Base-by-base conservation (phyloP, 1,140 invertebrate species). In the Sycobia sp. region DNA sequence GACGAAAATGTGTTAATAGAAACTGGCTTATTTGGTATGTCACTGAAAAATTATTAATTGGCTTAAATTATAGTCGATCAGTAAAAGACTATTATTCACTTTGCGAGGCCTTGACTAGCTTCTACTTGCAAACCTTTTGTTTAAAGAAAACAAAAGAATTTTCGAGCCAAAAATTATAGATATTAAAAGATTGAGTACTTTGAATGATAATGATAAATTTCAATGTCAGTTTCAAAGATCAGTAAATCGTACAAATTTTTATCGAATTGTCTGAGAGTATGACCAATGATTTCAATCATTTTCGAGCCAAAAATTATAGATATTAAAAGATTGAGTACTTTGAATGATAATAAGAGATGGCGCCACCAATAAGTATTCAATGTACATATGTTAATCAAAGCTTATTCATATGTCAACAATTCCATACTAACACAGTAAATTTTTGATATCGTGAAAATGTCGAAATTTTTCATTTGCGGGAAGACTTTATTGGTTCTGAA, bases 51-150 rank as follows among this genome's bases (percentile, higher is more conserved):
- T 8, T 14, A 13, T 39, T 39, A 16, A 44, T 1, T n/a, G 38
- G 51, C 14, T 44, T 18, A 0, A 41, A 57, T 50, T 64, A 64
- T 20, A 20, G 10, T 34, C 27, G 62, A 39, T 34, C 62, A 18
- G 20, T 49, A 10, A 36, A 49, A 49, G 53, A 16, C 39, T 65
- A 51, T 51, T 32, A 18, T 18, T 27, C 46, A 7, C 16, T 57
- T 44, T 5, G 11, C 0, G 41, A 39, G 16, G 38, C 54, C 11
- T 41, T 57, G n/a, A 46, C 23, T 3, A 39, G 34, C 20, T 44
- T 57, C 16, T 41, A 46, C 22, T 57, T 57, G 25, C 38, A 57
- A 44, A 13, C 41, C 3, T 57, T 57, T 57, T 57, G 25, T 44
- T 25, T 14, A 0, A 25, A 2, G 20, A 46, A 43, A 57, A 27